phyloP scores from a whole-genome alignment of 1,140 invertebrate species.

The Anastrepha ludens region DNA sequence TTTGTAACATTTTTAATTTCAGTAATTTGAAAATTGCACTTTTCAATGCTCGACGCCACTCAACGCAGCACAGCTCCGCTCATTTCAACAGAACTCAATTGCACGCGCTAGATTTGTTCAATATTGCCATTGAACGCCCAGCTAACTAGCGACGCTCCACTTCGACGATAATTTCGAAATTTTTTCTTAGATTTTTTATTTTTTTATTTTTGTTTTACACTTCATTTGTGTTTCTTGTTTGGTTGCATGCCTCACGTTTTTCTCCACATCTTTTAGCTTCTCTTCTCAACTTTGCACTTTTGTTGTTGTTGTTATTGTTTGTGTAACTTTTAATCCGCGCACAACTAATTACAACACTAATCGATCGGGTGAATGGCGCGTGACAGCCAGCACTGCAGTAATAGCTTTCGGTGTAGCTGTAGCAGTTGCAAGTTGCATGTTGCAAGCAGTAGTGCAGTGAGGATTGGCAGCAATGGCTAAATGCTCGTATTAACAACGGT shows the following conservation, averaged over 20 bases:
- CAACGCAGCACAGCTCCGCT: neutral
- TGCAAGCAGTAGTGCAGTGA: neutral
- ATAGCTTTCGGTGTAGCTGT: neutral
- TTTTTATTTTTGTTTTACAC: neutral
- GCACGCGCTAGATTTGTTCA: neutral
- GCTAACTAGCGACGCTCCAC: neutral
- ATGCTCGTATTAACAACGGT: neutral
- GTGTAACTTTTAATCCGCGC: conserved; percentile 46
- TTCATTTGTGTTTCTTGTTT: neutral
- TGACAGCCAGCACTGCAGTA: conserved; percentile 13
- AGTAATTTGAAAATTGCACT: conserved; percentile 46
- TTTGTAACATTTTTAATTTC: conserved; percentile 45
- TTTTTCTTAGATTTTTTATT: neutral
- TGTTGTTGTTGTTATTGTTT: neutral
- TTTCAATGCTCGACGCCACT: neutral
- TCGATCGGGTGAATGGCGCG: conserved; percentile 49
- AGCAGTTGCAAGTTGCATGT: conserved; percentile 13
- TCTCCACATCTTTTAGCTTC: neutral
- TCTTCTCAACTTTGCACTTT: conserved; percentile 24
- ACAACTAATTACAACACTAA: conserved; percentile 49
- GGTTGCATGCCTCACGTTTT: neutral
- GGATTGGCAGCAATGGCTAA: neutral
- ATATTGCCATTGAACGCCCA: conserved; percentile 8
- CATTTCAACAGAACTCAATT: conserved; percentile 19
- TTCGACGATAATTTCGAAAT: neutral